Evolutionary conservation across 1,140 invertebrate species (phyloP), one percentile per base, ranked within the genome.

Genomic region (Cherax destructor): DNA sequence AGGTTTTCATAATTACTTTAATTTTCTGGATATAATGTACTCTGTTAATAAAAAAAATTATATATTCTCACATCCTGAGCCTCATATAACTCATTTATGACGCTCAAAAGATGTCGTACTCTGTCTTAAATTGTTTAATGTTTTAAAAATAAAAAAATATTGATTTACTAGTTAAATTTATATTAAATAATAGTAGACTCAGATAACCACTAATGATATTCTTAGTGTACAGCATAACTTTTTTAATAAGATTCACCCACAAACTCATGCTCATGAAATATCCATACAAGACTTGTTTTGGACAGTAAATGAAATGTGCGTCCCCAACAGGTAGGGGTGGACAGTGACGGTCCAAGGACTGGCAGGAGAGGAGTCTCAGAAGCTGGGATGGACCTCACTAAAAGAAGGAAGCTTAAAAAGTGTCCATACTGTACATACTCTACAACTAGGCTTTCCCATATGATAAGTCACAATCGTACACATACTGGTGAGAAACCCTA

Each of bases 271-370:
- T 74, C 21, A 30, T 24, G 21, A 74, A 30, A 21, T 30, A 21
- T 74, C n/a, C 11, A 74, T 74, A 30, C 69, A 21, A 10, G n/a
- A 74, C 24, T 79, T 50, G 77, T 79, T 56, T 79, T 50, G 50
- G 47, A 79, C 77, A 79, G 77, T 79, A 79, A 79, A 79, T 79
- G 77, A 79, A 56, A 79, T 56, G 16, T 79, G 77, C 50, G 77
- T 79, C 50, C 77, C 50, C 77, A 79, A 79, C 77, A 79, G 77
- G 77, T 79, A 79, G 77, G 77, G 50, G 47, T 50, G 77, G 47
- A 49, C 77, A 79, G 47, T 79, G 77, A 79, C 18, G 77, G 50
- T 56, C 50, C 50, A 56, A 50, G 77, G 69, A 74, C 69, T 74
- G 69, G 21, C 77, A 21, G 77, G 47, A n/a, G 47, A 56, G 77